Conservation (phyloP, 2,113 vertebrate genomes). For the Spermophilus dauricus region DNA sequence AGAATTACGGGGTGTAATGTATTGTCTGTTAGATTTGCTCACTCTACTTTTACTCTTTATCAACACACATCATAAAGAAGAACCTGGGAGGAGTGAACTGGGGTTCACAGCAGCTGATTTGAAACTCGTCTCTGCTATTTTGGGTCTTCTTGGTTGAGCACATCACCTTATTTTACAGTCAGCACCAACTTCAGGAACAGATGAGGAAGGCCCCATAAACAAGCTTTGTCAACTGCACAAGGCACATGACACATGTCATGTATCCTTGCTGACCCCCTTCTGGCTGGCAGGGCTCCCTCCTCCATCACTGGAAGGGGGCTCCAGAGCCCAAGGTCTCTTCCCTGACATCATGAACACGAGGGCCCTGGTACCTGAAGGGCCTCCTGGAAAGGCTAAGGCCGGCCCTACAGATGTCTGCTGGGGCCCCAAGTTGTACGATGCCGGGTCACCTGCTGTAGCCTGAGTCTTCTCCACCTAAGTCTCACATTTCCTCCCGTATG, state of each 20-base stretch:
- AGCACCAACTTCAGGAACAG: no score
- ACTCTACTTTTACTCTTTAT: no score
- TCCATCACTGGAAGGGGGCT: not conserved
- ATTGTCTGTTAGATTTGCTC: not conserved
- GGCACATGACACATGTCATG: accelerated
- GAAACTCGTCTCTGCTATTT: not conserved
- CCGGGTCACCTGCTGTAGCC: accelerated
- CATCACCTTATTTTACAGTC: not conserved
- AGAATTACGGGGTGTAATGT: not conserved
- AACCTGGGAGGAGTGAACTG: not conserved
- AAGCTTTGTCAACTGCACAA: no score
- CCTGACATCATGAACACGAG: not conserved
- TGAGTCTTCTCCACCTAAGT: not conserved
- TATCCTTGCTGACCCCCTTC: not conserved
- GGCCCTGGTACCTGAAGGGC: accelerated
- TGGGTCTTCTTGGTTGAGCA: not conserved
- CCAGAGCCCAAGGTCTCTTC: not conserved
- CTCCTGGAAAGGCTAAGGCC: not conserved
- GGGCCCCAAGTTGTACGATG: not conserved
- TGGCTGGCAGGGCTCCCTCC: not conserved
- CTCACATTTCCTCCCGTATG: not conserved
- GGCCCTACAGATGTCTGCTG: not conserved
- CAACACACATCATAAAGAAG: no score
- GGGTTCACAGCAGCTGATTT: not conserved
- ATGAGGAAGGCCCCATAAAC: not conserved